Evolutionary conservation across 2,888 invertebrate genomes (phyloP), one percentile per base, ranked within the genome.

Genomic region (Labia minor): DNA sequence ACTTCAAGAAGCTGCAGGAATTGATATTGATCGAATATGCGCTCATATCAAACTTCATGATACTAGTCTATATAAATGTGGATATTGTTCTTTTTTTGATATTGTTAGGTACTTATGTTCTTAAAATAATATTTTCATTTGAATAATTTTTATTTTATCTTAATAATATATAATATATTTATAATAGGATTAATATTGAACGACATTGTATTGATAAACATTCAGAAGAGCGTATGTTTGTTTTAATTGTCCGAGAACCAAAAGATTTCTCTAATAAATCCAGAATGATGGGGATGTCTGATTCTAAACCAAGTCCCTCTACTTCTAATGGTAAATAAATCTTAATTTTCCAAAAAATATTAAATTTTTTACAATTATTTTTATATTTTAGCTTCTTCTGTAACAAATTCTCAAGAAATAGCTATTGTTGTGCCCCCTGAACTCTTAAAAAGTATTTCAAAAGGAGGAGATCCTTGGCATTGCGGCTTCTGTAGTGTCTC

Each of bases 11-110:
- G 37, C 72, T 78, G 76, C 69, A 65, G 21, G 70, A 69, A 75
- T 86, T 66, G 80, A 82, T 0, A 80, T 85, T 1, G 81, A 84
- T n/a, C 81, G 85, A 69, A 82, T 91, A 67, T 76, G 87, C 11
- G 80, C 83, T 64, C 93, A 93, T 77, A 80, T 92, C 68, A 85
- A 86, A 73, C 83, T 88, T 78, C 92, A 93, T 77, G 89, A 89
- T 70, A 78, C 81, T 4, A 81, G 82, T 68, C 77, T 93, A 37
- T 90, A 85, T 76, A 87, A 86, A 71, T 93, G 92, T 76, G 82
- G 84, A 0, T 78, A 80, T 69, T 92, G 92, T 73, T 74, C 79
- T 37, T 86, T 85, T 74, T 81, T 86, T 71, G 49, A 49, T 49
- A 14, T 49, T 16, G 16, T n/a, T 49, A 49, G 49, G 49, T 74